Conservation (phyloP, 2,888 invertebrate species). For the Allolobophora icterica region DNA sequence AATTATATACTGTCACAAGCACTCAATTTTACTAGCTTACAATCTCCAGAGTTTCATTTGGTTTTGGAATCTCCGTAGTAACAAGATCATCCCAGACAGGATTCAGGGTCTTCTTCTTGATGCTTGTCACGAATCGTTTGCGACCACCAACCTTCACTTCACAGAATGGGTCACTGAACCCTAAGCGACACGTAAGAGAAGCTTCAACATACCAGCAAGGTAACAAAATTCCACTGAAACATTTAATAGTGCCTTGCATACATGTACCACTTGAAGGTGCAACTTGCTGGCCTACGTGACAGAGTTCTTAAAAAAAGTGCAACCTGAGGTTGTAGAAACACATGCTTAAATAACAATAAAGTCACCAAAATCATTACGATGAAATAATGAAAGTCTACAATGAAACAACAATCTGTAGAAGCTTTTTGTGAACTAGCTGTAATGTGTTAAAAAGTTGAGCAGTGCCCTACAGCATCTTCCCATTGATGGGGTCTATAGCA, state of each 20-base stretch:
- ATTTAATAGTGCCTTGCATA: not conserved
- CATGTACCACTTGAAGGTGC: not conserved
- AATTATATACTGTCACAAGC: too few relatives aligned
- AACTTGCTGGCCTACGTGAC: not conserved
- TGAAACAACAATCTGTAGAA: not conserved
- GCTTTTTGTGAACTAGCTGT: not conserved
- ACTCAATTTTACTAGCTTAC: conserved; percentile 55
- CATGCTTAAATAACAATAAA: not conserved
- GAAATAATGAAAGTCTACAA: not conserved
- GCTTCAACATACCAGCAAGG: not conserved
- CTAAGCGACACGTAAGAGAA: conserved; percentile 48
- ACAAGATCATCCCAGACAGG: conserved; percentile 70
- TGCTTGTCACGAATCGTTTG: conserved; percentile 68
- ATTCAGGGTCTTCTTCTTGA: conserved; percentile 69
- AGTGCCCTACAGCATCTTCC: too few relatives aligned
- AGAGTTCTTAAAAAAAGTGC: not conserved
- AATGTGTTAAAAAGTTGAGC: not conserved
- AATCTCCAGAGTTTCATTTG: conserved; percentile 66
- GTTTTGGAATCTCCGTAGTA: conserved; percentile 67
- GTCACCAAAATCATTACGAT: not conserved
- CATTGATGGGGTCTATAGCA: not conserved
- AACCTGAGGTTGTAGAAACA: not conserved
- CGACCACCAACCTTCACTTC: conserved; percentile 67
- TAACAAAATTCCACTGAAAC: not conserved
- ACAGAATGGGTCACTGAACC: conserved; percentile 71